Evolutionary conservation across 2,888 invertebrate species (phyloP).

Genomic region (Diplolepis rosae): DNA sequence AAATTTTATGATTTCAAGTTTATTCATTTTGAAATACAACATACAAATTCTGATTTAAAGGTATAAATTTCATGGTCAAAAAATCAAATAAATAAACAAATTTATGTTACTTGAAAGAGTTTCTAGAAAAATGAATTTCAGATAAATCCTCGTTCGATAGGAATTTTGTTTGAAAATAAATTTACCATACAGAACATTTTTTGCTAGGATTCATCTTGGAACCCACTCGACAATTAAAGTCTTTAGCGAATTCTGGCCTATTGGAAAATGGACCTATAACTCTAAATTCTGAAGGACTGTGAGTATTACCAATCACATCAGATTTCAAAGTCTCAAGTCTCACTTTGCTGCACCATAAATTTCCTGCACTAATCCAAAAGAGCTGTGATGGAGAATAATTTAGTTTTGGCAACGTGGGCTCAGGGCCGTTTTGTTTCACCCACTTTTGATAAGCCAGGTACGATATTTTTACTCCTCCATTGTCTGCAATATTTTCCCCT

Average conservation of each 20-base stretch:
- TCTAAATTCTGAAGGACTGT: slow-evolving; percentile 81
- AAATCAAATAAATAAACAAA: no score
- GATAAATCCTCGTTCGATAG: no score
- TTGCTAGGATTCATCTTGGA: slow-evolving; percentile 78
- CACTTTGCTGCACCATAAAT: slow-evolving; percentile 78
- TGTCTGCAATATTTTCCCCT: slow-evolving; percentile 95
- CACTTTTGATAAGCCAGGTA: slow-evolving; percentile 89
- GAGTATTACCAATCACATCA: slow-evolving; percentile 87
- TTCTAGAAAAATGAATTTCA: no score
- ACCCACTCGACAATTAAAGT: slow-evolving; percentile 77
- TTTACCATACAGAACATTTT: slow-evolving; percentile 79
- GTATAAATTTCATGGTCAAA: no score
- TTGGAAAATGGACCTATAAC: slow-evolving; percentile 78
- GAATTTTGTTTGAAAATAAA: background rate
- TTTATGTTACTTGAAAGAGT: no score
- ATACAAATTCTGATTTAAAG: no score
- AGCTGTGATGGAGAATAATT: no score
- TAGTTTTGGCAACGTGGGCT: no score
- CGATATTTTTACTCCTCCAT: slow-evolving; percentile 92
- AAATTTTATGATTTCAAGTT: no score
- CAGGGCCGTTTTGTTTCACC: no score
- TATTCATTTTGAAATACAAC: no score
- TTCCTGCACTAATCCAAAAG: slow-evolving; percentile 77
- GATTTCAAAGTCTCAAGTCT: slow-evolving; percentile 83
- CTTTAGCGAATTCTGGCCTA: slow-evolving; percentile 77